These are phyloP conservation scores for Diplodus puntazzo DNA, from an alignment of 2,797 vertebrate genomes.

Conservation along the genomic window DNA sequence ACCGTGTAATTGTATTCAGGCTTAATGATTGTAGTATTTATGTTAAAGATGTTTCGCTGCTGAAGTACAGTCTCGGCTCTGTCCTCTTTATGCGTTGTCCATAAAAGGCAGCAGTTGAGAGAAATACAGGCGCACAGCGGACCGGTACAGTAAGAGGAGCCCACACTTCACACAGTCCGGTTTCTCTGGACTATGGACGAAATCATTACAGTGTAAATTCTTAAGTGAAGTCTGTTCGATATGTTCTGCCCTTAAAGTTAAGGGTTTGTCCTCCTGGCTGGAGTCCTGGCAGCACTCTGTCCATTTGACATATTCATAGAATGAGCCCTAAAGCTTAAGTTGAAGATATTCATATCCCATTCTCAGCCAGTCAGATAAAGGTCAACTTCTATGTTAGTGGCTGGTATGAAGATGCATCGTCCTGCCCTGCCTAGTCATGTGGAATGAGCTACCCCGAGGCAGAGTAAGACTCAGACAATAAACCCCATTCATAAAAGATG, in stretches of 20 bases:
- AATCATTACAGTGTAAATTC: neutral
- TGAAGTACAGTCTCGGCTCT: neutral
- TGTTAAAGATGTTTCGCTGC: neutral
- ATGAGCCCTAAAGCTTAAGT: neutral
- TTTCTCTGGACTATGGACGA: neutral
- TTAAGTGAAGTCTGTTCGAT: neutral
- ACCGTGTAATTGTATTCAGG: fast-evolving
- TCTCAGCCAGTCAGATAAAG: slow-evolving; percentile 3
- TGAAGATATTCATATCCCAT: neutral
- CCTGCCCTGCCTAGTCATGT: slow-evolving; percentile 49
- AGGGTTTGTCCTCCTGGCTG: neutral
- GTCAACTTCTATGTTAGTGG: slow-evolving; percentile 4
- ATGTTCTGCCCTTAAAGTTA: neutral
- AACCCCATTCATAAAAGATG: slow-evolving; percentile 43
- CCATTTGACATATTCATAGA: neutral
- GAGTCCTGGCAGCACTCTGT: neutral
- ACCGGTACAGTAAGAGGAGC: neutral
- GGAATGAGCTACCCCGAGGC: slow-evolving; percentile 22
- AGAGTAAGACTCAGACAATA: slow-evolving; percentile 32
- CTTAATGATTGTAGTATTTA: neutral
- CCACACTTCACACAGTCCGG: slow-evolving; percentile 4
- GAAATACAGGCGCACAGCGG: neutral
- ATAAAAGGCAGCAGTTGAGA: slow-evolving; percentile 77
- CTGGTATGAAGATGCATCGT: slow-evolving; percentile 13
- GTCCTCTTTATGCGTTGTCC: slow-evolving; percentile 56